Evolutionary conservation across 2,797 vertebrate species (phyloP).

Genomic region (Ibycter americanus): DNA sequence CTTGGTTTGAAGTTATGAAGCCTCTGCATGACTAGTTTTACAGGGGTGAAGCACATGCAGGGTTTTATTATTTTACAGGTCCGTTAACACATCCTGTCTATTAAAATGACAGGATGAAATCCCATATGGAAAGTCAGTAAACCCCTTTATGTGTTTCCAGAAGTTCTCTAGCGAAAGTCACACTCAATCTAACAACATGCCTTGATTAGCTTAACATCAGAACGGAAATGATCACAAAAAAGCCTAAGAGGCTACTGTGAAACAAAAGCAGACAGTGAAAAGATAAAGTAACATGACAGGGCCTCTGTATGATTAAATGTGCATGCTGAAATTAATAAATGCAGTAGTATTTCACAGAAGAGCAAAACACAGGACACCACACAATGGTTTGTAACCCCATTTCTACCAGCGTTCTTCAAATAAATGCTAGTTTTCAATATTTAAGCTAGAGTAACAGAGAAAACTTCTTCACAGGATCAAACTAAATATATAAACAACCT

Average conservation of each 20-base stretch:
- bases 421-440: neutral
- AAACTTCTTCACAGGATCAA: neutral
- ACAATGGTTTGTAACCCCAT: neutral
- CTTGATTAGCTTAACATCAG: neutral
- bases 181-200: neutral
- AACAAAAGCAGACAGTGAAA: neutral
- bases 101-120: neutral
- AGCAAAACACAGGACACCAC: neutral
- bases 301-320: neutral
- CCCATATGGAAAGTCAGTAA: neutral
- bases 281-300: neutral
- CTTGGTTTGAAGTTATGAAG: neutral
- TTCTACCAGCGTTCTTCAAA: neutral
- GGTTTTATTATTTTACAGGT: neutral
- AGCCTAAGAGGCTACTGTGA: neutral
- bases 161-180: neutral
- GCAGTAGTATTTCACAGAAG: neutral
- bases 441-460: neutral
- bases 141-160: neutral
- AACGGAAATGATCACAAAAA: neutral
- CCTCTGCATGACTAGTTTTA: neutral
- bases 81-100: neutral
- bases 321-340: neutral
- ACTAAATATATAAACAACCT: neutral
- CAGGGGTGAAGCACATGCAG: neutral